These are phyloP conservation scores for Drosophila anceps DNA, from an alignment of 2,888 invertebrate genomes.

Conservation along the genomic window DNA sequence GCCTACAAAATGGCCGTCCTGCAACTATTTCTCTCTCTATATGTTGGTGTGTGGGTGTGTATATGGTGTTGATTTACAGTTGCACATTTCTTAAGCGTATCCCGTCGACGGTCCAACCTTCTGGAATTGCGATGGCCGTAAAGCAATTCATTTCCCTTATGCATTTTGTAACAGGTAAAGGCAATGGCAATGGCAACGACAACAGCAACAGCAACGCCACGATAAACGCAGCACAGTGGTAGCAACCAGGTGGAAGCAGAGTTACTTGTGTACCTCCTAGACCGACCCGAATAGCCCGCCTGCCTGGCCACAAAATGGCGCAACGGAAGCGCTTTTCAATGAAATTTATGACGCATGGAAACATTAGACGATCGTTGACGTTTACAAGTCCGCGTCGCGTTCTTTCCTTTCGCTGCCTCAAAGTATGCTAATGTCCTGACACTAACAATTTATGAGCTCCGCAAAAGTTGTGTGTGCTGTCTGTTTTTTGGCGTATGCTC, in stretches of 20 bases:
- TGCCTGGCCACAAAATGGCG: conserved; percentile 64
- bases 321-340: conserved; percentile 83
- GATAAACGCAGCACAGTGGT: conserved; percentile 14
- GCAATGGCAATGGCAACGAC: conserved; percentile 16
- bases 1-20: conserved; percentile 73
- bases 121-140: conserved; percentile 77
- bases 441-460: conserved; percentile 66
- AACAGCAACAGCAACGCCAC: conserved; percentile 18
- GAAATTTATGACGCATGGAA: conserved; percentile 84
- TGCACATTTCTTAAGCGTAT: conserved; percentile 74
- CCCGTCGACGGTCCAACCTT: conserved; percentile 45
- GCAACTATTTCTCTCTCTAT: conserved; percentile 54
- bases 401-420: conserved; percentile 22
- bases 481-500: conserved; percentile 53
- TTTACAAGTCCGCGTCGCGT: conserved; percentile 71
- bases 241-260: conserved; percentile 36
- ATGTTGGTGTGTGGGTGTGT: conserved; percentile 26
- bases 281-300: conserved; percentile 23
- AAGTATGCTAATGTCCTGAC: conserved; percentile 68
- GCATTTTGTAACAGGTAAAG: conserved; percentile 69
- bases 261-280: conserved; percentile 21
- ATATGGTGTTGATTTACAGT: conserved; percentile 77
- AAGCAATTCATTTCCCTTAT: conserved; percentile 83
- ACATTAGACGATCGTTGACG: conserved; percentile 83
- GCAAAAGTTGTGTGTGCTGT: conserved; percentile 66